phyloP scores from a whole-genome alignment of 2,888 invertebrate genomes.

The Sussaba pulchella region DNA sequence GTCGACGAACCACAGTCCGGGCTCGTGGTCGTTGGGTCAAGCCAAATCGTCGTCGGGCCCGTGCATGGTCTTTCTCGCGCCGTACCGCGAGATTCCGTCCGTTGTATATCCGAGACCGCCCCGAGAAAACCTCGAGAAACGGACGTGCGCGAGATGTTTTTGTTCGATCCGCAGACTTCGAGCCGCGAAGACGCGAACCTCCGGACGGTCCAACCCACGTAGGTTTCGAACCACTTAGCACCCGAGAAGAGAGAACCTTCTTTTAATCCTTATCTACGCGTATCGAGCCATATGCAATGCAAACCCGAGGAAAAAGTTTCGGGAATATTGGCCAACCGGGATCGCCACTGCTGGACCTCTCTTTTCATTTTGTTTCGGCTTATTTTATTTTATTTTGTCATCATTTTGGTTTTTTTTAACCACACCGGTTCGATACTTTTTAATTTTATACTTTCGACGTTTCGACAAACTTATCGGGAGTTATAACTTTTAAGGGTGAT shows the following conservation, averaged over 20 bases:
- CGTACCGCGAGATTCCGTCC: slow-evolving; percentile 37
- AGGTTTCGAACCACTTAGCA: slow-evolving; percentile 68
- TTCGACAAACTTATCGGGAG: too few relatives aligned
- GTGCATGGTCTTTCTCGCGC: neutral
- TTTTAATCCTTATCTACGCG: slow-evolving; percentile 81
- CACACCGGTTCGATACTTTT: neutral
- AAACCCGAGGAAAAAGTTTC: slow-evolving; percentile 72
- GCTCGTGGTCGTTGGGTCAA: slow-evolving; percentile 31
- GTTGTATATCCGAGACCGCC: neutral
- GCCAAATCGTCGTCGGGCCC: slow-evolving; percentile 29
- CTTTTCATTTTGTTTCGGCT: slow-evolving; percentile 47
- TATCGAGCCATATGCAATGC: slow-evolving; percentile 79
- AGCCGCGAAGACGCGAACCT: slow-evolving; percentile 33
- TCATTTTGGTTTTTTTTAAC: neutral
- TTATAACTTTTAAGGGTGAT: too few relatives aligned
- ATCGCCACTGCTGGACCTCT: slow-evolving; percentile 59
- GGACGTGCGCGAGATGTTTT: slow-evolving; percentile 5
- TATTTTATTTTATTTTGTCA: slow-evolving; percentile 20
- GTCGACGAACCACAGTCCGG: slow-evolving; percentile 11
- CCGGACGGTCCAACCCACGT: slow-evolving; percentile 63
- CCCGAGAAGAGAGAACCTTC: slow-evolving; percentile 46
- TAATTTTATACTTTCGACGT: neutral
- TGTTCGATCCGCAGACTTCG: slow-evolving; percentile 20
- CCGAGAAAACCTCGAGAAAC: slow-evolving; percentile 14
- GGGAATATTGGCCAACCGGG: slow-evolving; percentile 75